A percentile compares a stretch with the other conserved stretches of the same genome.
These are phyloP conservation scores for Chirona hameri DNA, from an alignment of 2,888 invertebrate species.

Conservation along the genomic window DNA sequence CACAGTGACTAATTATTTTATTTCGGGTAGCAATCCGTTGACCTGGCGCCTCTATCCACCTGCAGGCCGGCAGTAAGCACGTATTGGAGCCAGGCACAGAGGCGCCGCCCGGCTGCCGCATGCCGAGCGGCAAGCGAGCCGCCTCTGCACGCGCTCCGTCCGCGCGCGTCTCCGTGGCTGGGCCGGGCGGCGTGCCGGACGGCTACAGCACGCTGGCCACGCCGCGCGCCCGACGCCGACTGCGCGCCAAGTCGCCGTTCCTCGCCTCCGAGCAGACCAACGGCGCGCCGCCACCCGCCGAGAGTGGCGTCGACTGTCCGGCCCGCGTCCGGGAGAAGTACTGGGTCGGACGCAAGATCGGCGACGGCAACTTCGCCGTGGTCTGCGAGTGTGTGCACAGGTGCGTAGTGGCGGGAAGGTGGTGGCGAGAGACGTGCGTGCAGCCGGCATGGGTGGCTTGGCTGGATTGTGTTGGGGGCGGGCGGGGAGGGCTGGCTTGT, in stretches of 20 bases:
- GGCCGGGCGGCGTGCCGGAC: not conserved
- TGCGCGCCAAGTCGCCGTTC: conserved; percentile 25
- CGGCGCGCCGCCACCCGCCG: conserved; percentile 26
- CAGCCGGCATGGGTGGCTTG: not conserved
- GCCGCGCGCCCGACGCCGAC: conserved; percentile 23
- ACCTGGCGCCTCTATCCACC: no score
- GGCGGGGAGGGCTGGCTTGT: not conserved
- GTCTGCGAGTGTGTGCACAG: conserved; percentile 73
- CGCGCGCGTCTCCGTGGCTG: not conserved
- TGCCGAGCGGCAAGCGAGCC: not conserved
- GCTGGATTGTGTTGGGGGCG: no score
- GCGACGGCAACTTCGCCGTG: conserved; percentile 94
- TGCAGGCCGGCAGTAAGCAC: no score
- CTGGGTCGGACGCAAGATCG: conserved; percentile 75
- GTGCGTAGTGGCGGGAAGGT: conserved; percentile 45
- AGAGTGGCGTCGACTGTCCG: conserved; percentile 30
- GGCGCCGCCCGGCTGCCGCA: not conserved
- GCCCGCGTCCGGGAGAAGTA: conserved; percentile 51
- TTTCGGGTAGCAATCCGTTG: no score
- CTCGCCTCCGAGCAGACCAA: conserved; percentile 5
- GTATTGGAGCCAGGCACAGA: not conserved
- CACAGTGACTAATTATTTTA: no score
- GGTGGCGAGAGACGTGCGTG: not conserved
- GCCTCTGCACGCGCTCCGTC: not conserved
- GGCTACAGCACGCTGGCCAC: conserved; percentile 28